Base-by-base conservation (phyloP, 2,113 vertebrate species). In the Cromileptes altivelis region DNA sequence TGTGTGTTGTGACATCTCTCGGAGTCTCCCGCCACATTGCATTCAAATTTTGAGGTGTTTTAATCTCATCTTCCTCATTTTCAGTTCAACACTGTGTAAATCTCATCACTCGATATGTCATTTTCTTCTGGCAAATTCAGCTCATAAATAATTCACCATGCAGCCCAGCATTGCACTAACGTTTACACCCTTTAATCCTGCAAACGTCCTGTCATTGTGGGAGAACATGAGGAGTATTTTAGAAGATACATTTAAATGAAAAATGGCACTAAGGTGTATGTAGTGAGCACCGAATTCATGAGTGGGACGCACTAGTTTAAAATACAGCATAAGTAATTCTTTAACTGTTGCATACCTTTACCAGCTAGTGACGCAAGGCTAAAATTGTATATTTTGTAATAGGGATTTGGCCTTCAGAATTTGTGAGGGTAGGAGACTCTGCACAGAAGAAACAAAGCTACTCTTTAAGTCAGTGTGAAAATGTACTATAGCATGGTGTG, bases 281-380 rank as follows among this genome's bases (percentile, higher is more conserved):
- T 30, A 42, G 47, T 14, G 2, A 33, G 6, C 19, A 71, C 45
- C 53, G 23, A 78, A 55, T 68, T 33, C 2, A 61, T 12, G 4
- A 23, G 3, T 1, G 0, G 0, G 21, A 15, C 7, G 6, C 7
- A 21, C 2, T 13, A 0, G 9, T 61, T 47, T 13, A 25, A 55
- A 62, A 15, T 8, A 37, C 15, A 33, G 0, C 0, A 2, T 1
- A 1, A 17, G 4, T 17, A 0, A 0, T 45, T 18, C 9, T 18
- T 11, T 45, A 30, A 9, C 42, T 58, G 0, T 55, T 15, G 7
- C 13, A 11, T 17, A 23, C 0, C 0, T 21, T 52, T 2, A 19
- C 30, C 12, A 6, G 1, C 30, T n/a, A 4, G 3, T 0, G 2
- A 23, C 0, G 6, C 4, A 77, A 40, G 3, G 4, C 2, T 7